Percentiles rank a stretch among this genome's conserved stretches.
Evolutionary conservation across 2,888 invertebrate genomes (phyloP).

Genomic region (Sipha maydis): DNA sequence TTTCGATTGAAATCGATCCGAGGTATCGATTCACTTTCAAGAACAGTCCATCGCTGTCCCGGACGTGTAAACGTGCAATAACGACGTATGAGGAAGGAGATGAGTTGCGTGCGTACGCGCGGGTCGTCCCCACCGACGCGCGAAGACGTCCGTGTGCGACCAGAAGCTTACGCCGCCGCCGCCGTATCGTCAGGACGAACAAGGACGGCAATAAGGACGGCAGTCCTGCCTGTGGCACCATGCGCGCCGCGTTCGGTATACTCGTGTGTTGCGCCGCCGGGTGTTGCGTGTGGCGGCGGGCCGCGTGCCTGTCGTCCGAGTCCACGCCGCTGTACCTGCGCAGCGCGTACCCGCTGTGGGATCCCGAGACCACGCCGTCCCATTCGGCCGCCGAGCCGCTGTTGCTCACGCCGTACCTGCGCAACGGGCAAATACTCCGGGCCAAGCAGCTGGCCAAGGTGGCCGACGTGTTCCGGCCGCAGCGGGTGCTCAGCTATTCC

Average conservation of each 20-base stretch:
- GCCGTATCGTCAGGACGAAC: neutral
- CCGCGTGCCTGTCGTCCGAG: conserved; percentile 57
- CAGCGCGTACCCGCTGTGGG: conserved; percentile 64
- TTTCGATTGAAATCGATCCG: too few species aligned
- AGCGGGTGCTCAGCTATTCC: conserved; percentile 71
- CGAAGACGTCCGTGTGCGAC: neutral
- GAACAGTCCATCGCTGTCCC: too few species aligned
- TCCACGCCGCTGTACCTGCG: conserved; percentile 62
- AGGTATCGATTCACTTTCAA: too few species aligned
- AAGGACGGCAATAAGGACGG: neutral
- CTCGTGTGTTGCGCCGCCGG: conserved; percentile 44
- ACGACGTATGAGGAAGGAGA: neutral
- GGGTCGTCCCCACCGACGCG: neutral
- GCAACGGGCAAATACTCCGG: conserved; percentile 67
- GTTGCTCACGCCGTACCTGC: conserved; percentile 68
- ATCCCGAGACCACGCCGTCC: conserved; percentile 56
- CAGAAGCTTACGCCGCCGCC: neutral
- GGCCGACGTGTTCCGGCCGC: conserved; percentile 65
- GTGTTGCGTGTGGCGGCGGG: conserved; percentile 32
- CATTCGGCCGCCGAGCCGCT: conserved; percentile 67
- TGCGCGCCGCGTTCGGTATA: conserved; percentile 45
- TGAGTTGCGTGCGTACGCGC: neutral
- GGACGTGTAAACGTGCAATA: too few species aligned
- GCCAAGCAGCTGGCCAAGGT: conserved; percentile 66
- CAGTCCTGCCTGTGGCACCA: conserved; percentile 36